Evolutionary conservation across 2,888 invertebrate species (phyloP).

Genomic region (Habroteleia sp.): DNA sequence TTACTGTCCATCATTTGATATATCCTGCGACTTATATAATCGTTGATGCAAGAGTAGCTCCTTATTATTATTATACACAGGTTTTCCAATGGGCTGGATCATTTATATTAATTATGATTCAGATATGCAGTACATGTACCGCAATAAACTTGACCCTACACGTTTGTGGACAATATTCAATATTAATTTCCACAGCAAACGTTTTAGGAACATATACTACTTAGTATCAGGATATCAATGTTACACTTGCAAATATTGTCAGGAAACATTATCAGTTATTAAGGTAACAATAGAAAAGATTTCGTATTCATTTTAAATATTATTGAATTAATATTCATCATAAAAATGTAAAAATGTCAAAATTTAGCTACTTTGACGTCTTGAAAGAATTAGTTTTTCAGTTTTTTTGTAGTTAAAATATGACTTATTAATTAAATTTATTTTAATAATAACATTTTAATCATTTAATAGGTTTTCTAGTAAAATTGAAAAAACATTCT

Average conservation of each 20-base stretch:
- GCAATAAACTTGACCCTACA: conserved; percentile 1
- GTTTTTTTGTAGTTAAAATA: no score
- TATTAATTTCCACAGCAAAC: not conserved
- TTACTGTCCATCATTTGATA: not conserved
- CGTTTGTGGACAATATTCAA: conserved; percentile 4
- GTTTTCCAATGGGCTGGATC: not conserved
- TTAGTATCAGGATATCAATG: not conserved
- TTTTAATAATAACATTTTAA: not conserved
- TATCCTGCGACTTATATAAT: conserved; percentile 1
- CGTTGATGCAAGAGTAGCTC: not conserved
- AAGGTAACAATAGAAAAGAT: not conserved
- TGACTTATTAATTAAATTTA: no score
- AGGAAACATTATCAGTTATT: not conserved
- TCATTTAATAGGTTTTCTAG: conserved; percentile 8
- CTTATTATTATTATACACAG: conserved; percentile 4
- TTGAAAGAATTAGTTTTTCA: no score
- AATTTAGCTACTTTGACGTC: no score
- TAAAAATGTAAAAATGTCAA: not conserved
- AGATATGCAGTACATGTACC: conserved; percentile 2
- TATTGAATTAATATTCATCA: no score
- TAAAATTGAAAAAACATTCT: conserved; percentile 7
- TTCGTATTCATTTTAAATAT: not conserved
- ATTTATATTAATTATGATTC: conserved; percentile 6
- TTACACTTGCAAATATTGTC: not conserved
- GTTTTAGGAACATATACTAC: not conserved